These are phyloP conservation scores for Laspeyria flexula DNA, from an alignment of 2,888 invertebrate genomes.

Conservation along the genomic window DNA sequence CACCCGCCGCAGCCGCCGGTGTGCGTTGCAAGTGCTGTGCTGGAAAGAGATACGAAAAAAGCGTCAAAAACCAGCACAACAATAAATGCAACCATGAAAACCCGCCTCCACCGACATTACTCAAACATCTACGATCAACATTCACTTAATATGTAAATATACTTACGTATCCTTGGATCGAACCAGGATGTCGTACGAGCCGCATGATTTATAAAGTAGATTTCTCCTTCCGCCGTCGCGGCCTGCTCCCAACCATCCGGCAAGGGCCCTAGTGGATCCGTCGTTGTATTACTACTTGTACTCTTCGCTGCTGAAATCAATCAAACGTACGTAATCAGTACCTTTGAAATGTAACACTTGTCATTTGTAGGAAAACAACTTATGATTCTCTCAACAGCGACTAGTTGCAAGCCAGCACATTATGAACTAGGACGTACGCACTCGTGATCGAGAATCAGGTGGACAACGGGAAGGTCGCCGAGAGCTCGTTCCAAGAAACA, in stretches of 20 bases:
- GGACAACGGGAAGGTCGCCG: slow-evolving; percentile 71
- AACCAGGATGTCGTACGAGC: slow-evolving; percentile 98
- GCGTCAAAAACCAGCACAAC: slow-evolving; percentile 6
- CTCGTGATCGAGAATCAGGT: slow-evolving; percentile 69
- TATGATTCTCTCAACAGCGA: slow-evolving; percentile 80
- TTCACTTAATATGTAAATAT: slow-evolving; percentile 39
- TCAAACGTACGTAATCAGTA: slow-evolving; percentile 63
- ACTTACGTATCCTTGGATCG: slow-evolving; percentile 99
- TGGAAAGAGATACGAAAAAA: slow-evolving; percentile 61
- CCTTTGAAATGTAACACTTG: slow-evolving; percentile 44
- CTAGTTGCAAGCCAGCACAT: slow-evolving; percentile 75
- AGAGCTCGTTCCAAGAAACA: slow-evolving; percentile 73
- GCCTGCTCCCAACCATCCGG: slow-evolving; percentile 96
- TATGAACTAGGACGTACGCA: slow-evolving; percentile 64
- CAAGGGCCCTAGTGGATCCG: slow-evolving; percentile 90
- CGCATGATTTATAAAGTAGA: slow-evolving; percentile 96
- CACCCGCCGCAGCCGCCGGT: slow-evolving; percentile 85
- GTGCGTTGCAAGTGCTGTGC: slow-evolving; percentile 86
- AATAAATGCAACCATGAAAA: background rate
- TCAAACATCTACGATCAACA: slow-evolving; percentile 19
- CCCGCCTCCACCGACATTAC: background rate
- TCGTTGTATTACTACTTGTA: slow-evolving; percentile 81
- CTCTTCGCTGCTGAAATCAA: slow-evolving; percentile 85
- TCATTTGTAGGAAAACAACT: slow-evolving; percentile 46
- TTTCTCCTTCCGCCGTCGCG: slow-evolving; percentile 93